Percentiles rank a stretch among this genome's conserved stretches.
Evolutionary conservation across 2,888 invertebrate species (phyloP).

Genomic region (Drepanosiphum platanoidis): DNA sequence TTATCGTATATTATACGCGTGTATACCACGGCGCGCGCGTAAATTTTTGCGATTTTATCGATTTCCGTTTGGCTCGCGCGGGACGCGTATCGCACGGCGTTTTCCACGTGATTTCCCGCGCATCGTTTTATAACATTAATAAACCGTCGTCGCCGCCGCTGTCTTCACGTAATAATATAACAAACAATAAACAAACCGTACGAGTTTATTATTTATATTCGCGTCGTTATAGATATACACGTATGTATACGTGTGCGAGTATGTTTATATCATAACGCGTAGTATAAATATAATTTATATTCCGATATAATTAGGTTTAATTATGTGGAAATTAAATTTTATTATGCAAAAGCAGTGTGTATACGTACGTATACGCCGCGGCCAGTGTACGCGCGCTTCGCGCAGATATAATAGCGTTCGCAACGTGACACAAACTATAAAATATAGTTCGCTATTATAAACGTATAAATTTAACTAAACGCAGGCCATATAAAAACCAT

Average conservation of each 20-base stretch:
- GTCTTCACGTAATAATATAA: not conserved
- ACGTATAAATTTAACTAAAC: not conserved
- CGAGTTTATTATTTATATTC: no score
- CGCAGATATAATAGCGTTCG: no score
- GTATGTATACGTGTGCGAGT: not conserved
- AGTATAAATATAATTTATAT: not conserved
- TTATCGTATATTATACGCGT: no score
- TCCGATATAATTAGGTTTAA: not conserved
- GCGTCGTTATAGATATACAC: not conserved
- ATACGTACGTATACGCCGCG: no score
- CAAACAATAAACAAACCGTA: not conserved
- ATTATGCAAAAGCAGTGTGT: not conserved
- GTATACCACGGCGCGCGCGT: no score
- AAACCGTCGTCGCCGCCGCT: no score
- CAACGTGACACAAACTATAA: slow-evolving; percentile 22
- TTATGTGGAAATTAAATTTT: not conserved
- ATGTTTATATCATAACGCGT: no score
- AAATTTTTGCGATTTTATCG: not conserved
- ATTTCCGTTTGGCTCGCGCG: not conserved
- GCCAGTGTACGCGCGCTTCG: not conserved
- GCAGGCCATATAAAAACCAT: slow-evolving; percentile 19
- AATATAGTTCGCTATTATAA: slow-evolving; percentile 20
- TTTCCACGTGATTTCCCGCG: not conserved
- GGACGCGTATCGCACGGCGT: not conserved
- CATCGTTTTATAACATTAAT: not conserved